Base-by-base conservation (phyloP, 2,888 invertebrate species). In the Heliconius charithonia region DNA sequence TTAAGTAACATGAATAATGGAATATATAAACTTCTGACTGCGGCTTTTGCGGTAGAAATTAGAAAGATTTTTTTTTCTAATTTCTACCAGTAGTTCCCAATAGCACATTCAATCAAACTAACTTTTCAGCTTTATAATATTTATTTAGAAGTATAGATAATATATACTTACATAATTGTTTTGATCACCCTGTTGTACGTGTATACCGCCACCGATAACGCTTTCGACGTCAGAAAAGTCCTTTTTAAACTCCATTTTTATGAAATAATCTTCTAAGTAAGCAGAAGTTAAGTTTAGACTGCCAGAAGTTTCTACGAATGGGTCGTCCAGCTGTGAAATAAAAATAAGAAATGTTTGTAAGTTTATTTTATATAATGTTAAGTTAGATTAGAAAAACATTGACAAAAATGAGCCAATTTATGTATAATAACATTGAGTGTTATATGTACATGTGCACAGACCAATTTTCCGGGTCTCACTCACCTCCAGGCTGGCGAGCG, bases 191-290 rank as follows among this genome's bases (percentile, higher is more conserved):
- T 96, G 96, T 4, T 93, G 92, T 29, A 96, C 92, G 74, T 96
- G 95, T 69, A 97, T 95, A 19, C 96, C 96, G 4, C 97, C 95
- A 45, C 96, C 96, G 0, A 97, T 86, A 3, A 94, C 90, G 82
- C 96, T 97, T 83, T 97, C 97, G 0, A 93, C 89, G 1, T 96
- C 95, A 0, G 96, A 96, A 81, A 97, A 96, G 76, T 97, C 96
- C 84, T 97, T 97, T 84, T 96, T 97, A 69, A 97, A 95, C 83
- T 95, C 94, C 84, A 97, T 92, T 83, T 96, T 96, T 32, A 96
- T 96, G 82, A 94, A 96, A 77, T 97, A 97, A 75, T 97, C 93
- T 4, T 95, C 95, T 29, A 97, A 90, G 75, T 96, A 93, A 0
- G 96, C 94, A 0, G 97, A 97, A 0, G 96, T 95, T 2, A 97